Evolutionary conservation across 2,888 invertebrate genomes (phyloP).

Genomic region (Trachelus iudaicus): DNA sequence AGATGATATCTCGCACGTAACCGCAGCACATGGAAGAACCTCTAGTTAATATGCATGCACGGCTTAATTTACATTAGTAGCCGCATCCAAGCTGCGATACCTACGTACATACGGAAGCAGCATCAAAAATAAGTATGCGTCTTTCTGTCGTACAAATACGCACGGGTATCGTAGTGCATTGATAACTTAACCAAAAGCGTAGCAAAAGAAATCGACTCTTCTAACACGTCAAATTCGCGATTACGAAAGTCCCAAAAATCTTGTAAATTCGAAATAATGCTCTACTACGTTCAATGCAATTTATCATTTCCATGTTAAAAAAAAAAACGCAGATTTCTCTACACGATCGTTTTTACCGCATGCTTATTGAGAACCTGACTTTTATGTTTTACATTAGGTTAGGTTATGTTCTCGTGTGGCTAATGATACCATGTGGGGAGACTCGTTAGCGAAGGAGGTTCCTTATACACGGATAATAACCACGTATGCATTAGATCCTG

Average conservation of each 20-base stretch:
- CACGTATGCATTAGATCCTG: background rate
- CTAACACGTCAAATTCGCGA: too few relatives aligned
- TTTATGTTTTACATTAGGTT: too few relatives aligned
- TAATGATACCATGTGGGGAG: background rate
- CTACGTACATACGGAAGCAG: conserved; percentile 39
- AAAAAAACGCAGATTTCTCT: background rate
- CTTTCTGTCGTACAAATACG: background rate
- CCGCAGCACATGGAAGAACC: conserved; percentile 49
- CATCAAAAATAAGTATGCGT: conserved; percentile 7
- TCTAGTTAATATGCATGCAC: conserved; percentile 56
- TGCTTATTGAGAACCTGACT: too few relatives aligned
- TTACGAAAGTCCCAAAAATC: too few relatives aligned
- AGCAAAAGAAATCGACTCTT: background rate
- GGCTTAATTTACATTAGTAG: conserved; percentile 53
- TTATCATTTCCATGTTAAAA: background rate
- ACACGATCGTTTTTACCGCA: too few relatives aligned
- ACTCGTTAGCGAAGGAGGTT: background rate
- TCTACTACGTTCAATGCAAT: too few relatives aligned
- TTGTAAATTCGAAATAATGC: too few relatives aligned
- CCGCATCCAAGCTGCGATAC: conserved; percentile 40
- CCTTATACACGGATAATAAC: background rate
- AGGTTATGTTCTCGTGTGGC: too few relatives aligned
- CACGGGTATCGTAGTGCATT: background rate
- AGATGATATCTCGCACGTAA: conserved; percentile 39
- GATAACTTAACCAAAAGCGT: too few relatives aligned